Base-by-base conservation (phyloP, 2,113 vertebrate genomes). In the Capreolus pygargus region DNA sequence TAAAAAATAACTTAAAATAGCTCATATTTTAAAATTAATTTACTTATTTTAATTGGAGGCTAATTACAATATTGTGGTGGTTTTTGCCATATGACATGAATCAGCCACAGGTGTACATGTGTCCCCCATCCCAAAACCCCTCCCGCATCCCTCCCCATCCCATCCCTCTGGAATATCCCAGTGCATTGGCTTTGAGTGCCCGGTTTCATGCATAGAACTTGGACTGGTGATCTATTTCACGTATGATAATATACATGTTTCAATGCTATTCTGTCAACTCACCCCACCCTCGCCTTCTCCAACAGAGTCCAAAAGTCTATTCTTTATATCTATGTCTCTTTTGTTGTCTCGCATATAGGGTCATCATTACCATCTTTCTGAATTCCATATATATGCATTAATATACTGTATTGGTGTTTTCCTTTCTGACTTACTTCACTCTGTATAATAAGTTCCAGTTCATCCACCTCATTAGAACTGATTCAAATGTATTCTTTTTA, bases 131-230 rank as follows among this genome's bases (percentile, higher is more conserved):
- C n/a, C 17, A 70, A 70, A 12, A 2, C 9, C n/a, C 9, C 17
- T 36, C 64, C n/a, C 0, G 0, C 64, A 8, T 21, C n/a, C n/a
- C 64, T 36, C n/a, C n/a, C 64, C 17, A 36, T 11, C 64, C 64
- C 64, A 36, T 70, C n/a, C 17, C n/a, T 70, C 64, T 36, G n/a
- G 64, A 19, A 70, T 12, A 19, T 70, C 0, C n/a, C n/a, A 36
- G 64, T 36, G n/a, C 17, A 11, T 23, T 19, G 11, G 9, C n/a
- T 70, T 70, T 36, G n/a, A 36, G 64, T 0, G 4, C 16, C n/a
- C 64, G 36, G 64, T 70, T 21, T 70, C 64, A 70, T 36, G 9
- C n/a, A 36, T 67, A 1, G 0, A 70, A 6, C 64, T 70, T 36
- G 64, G 64, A 36, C 8, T 70, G 64, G 64, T 36, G n/a, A 11